Conservation (phyloP, 2,888 invertebrate genomes). For the Digitonthophagus gazella region DNA sequence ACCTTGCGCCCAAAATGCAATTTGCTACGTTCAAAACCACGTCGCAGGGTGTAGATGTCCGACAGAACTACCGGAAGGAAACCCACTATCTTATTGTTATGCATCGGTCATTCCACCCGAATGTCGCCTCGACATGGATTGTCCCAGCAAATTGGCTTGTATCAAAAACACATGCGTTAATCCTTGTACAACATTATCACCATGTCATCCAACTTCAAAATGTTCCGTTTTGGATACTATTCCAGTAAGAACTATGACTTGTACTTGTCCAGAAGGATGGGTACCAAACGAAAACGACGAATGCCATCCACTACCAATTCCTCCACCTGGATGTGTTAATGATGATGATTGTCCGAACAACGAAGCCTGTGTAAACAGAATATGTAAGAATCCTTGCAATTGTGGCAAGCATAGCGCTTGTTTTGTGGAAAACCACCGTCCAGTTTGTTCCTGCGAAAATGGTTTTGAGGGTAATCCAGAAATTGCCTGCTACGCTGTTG, state of each 20-base stretch:
- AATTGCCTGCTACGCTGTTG: conserved; percentile 73
- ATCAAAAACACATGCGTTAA: conserved; percentile 75
- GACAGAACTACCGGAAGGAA: conserved; percentile 72
- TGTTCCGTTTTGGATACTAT: conserved; percentile 83
- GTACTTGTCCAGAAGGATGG: conserved; percentile 83
- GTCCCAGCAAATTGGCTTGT: conserved; percentile 78
- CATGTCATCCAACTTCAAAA: conserved; percentile 71
- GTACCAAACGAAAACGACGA: conserved; percentile 76
- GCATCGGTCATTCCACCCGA: conserved; percentile 58
- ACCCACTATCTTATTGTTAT: conserved; percentile 76
- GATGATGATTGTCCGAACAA: conserved; percentile 76
- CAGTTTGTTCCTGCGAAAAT: conserved; percentile 80
- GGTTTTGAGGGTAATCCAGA: conserved; percentile 88
- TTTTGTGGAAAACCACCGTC: conserved; percentile 77
- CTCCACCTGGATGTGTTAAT: conserved; percentile 72
- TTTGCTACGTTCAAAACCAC: conserved; percentile 79
- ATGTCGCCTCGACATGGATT: conserved; percentile 76
- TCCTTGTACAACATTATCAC: conserved; percentile 73
- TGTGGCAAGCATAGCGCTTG: conserved; percentile 85
- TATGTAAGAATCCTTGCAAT: conserved; percentile 84
- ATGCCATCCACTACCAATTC: conserved; percentile 70
- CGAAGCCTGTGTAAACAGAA: conserved; percentile 82
- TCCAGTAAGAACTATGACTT: conserved; percentile 84
- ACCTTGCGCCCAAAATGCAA: conserved; percentile 80
- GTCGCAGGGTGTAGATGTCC: conserved; percentile 82